phyloP scores from a whole-genome alignment of 2,888 invertebrate species.

The Poecilobothrus nobilitatus region DNA sequence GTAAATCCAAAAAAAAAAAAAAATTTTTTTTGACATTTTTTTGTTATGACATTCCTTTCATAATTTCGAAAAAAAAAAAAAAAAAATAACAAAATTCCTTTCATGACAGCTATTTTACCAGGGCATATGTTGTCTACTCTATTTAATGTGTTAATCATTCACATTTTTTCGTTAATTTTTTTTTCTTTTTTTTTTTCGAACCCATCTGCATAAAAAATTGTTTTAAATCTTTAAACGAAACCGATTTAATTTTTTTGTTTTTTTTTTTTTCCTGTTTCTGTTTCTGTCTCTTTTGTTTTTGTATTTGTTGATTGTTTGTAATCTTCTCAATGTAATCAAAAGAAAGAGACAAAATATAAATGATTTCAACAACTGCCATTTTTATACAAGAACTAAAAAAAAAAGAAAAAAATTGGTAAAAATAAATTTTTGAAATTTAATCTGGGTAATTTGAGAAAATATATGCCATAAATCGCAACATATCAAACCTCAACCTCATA shows the following conservation, averaged over 20 bases:
- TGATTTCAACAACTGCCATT: not conserved
- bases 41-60: not conserved
- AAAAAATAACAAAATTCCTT: no score
- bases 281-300: not conserved
- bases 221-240: not conserved
- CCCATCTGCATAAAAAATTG: slow-evolving; percentile 4
- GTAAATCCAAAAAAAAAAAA: no score
- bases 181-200: not conserved
- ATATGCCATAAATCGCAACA: slow-evolving; percentile 3
- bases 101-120: not conserved
- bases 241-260: not conserved
- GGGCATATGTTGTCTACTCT: not conserved
- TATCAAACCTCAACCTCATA: not conserved
- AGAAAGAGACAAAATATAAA: not conserved
- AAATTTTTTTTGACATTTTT: not conserved
- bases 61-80: no score
- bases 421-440: not conserved
- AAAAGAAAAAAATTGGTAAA: no score
- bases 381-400: not conserved
- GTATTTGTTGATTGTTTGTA: not conserved
- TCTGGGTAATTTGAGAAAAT: slow-evolving; percentile 4
- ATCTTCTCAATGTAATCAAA: no score
- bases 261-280: not conserved
- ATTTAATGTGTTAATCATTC: slow-evolving; percentile 5
- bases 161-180: not conserved